Conservation (phyloP, 2,113 vertebrate genomes). For the Cromileptes altivelis region DNA sequence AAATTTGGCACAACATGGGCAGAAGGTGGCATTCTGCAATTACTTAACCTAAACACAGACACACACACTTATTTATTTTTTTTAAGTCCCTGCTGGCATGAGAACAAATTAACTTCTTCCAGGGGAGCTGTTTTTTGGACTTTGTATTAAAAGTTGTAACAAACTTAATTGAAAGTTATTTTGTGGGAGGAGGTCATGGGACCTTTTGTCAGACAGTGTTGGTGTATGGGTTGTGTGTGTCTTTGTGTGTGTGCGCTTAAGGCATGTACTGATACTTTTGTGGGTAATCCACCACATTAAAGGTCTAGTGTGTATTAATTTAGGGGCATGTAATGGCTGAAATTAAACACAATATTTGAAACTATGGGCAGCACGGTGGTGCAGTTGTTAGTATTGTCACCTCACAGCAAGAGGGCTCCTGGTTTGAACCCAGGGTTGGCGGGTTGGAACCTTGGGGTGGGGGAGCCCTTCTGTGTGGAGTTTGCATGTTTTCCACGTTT, state of each 20-base stretch:
- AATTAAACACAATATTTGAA: too few relatives aligned
- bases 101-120: conserved; percentile 22
- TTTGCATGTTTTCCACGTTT: too few relatives aligned
- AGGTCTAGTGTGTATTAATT: too few relatives aligned
- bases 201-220: conserved; percentile 10
- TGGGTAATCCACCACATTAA: not conserved
- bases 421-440: too few relatives aligned
- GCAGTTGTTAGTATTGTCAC: too few relatives aligned
- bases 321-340: too few relatives aligned
- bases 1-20: conserved; percentile 38
- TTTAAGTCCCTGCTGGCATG: not conserved
- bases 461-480: too few relatives aligned
- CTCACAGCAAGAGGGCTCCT: too few relatives aligned
- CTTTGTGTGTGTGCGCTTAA: not conserved
- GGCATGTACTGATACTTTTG: not conserved
- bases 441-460: too few relatives aligned
- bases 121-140: not conserved
- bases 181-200: not conserved
- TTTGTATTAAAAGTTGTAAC: conserved; percentile 11
- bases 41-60: conserved; percentile 23
- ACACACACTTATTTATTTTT: not conserved
- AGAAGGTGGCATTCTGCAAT: conserved; percentile 12
- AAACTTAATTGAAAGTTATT: not conserved
- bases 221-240: conserved; percentile 7
- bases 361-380: too few relatives aligned